phyloP scores from a whole-genome alignment of 2,113 vertebrate species.

The Podarcis muralis region DNA sequence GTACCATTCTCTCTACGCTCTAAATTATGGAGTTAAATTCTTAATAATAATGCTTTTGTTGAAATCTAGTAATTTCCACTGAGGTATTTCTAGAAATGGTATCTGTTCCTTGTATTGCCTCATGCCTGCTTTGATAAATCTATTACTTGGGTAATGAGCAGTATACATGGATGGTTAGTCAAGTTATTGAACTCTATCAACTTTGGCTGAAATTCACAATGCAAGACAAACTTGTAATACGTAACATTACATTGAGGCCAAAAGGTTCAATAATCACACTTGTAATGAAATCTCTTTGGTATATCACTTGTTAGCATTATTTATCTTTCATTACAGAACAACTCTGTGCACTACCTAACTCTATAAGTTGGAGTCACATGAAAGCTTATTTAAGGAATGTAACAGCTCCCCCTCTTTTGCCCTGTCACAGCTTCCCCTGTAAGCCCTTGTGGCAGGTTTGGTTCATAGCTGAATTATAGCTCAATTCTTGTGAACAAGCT shows the following conservation, averaged over 20 bases:
- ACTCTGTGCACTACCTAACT: conserved; percentile 62
- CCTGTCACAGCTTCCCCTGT: conserved; percentile 36
- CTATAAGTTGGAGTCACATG: conserved; percentile 57
- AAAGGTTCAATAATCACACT: conserved; percentile 87
- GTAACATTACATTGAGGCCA: conserved; percentile 83
- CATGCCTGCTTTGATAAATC: conserved; percentile 88
- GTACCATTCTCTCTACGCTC: neutral
- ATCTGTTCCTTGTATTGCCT: conserved; percentile 76
- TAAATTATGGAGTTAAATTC: neutral
- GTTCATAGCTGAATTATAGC: conserved; percentile 1
- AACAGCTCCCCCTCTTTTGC: conserved; percentile 58
- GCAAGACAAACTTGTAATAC: conserved; percentile 83
- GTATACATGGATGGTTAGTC: conserved; percentile 90
- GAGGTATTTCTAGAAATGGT: conserved; percentile 70
- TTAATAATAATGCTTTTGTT: conserved; percentile 27
- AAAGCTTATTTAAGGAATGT: conserved; percentile 64
- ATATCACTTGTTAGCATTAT: conserved; percentile 63
- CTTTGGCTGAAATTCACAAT: conserved; percentile 86
- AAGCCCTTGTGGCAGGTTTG: conserved; percentile 40
- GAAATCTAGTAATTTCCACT: conserved; percentile 63
- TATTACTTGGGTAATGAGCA: conserved; percentile 89
- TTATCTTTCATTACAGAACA: conserved; percentile 70
- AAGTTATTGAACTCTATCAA: conserved; percentile 96
- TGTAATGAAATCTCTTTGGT: conserved; percentile 73
- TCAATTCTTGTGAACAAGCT: neutral